Evolutionary conservation across 2,113 vertebrate genomes (phyloP).

Genomic region (Pavo muticus): DNA sequence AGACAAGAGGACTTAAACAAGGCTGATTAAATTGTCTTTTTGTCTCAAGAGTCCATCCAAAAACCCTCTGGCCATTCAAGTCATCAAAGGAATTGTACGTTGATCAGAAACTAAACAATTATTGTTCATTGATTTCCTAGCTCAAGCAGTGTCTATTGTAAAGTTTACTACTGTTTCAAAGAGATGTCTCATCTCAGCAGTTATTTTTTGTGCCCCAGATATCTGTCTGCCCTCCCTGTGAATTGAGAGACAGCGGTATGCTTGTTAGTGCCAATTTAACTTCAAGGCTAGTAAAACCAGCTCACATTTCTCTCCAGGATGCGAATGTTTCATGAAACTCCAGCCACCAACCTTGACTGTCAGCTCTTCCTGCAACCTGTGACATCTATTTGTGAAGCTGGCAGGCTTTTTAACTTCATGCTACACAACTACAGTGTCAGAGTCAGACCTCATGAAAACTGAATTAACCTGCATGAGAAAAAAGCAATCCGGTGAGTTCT

Average conservation of each 20-base stretch:
- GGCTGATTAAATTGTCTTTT: not conserved
- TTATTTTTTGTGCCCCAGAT: not conserved
- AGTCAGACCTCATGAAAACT: constrained; percentile 9
- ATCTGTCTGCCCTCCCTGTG: not conserved
- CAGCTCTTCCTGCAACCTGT: not conserved
- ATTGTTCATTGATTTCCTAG: not conserved
- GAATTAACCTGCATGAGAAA: constrained; percentile 6
- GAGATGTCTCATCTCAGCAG: not conserved
- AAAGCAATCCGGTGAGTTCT: not conserved
- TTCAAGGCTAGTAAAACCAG: constrained; percentile 20
- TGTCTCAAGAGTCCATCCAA: not conserved
- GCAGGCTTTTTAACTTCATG: not conserved
- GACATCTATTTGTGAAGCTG: not conserved
- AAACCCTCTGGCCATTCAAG: not conserved
- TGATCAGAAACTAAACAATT: not conserved
- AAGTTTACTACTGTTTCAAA: not conserved
- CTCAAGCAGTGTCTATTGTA: not conserved
- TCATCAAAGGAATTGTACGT: not conserved
- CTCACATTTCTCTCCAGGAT: not conserved
- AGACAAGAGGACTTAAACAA: not conserved
- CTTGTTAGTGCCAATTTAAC: not conserved
- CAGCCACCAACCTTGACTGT: not conserved
- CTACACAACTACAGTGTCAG: not conserved
- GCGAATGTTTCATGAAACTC: not conserved
- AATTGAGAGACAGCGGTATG: not conserved